Evolutionary conservation across 2,797 vertebrate species (phyloP).

Genomic region (Sebastes baramenuke): DNA sequence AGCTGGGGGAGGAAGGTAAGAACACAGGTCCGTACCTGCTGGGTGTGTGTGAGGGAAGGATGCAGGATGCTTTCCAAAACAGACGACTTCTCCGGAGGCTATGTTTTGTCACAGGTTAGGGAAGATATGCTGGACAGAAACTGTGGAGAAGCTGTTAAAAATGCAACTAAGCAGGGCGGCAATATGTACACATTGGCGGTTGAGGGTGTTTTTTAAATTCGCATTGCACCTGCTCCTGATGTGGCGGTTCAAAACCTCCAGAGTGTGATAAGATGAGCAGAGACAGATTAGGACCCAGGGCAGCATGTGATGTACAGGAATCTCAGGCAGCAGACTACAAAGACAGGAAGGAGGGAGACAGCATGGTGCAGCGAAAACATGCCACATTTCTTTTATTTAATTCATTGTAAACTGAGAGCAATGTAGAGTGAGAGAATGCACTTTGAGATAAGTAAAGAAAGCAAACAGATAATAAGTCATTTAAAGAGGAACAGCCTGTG

Average conservation of each 20-base stretch:
- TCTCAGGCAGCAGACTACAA: constrained; percentile 24
- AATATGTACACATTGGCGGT: not conserved
- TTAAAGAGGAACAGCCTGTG: not conserved
- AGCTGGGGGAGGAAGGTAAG: constrained; percentile 76
- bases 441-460: constrained; percentile 3
- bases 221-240: constrained; percentile 51
- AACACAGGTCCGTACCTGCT: constrained; percentile 25
- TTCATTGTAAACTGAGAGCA: not conserved
- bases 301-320: constrained; percentile 37
- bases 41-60: not conserved
- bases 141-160: not conserved
- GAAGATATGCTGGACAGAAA: not conserved
- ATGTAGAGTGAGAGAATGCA: not conserved
- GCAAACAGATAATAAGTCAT: not conserved
- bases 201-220: constrained; percentile 32
- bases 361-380: not conserved
- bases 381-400: not conserved
- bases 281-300: constrained; percentile 56
- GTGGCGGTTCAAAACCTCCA: constrained; percentile 20
- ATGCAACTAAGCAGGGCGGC: not conserved
- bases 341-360: not conserved
- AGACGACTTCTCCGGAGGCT: not conserved
- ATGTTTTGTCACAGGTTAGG: not conserved
- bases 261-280: constrained; percentile 55
- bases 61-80: not conserved